Base-by-base conservation (phyloP, 2,797 vertebrate genomes). In the Danionella dracula region DNA sequence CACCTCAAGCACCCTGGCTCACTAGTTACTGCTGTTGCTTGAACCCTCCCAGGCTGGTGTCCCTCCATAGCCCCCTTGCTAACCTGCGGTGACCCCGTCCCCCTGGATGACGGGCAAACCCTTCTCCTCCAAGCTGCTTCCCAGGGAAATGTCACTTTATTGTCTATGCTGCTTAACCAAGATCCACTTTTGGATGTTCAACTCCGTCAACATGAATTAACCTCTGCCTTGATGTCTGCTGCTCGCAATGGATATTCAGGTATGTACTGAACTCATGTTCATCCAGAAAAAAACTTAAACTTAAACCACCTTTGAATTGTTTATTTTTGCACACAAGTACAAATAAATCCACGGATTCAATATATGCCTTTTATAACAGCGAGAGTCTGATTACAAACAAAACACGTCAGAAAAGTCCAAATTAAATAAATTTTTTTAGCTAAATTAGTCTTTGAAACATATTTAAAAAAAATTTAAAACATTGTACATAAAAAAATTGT, bases 91-190 rank as follows among this genome's bases (percentile, higher is more conserved):
- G 94, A 94, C 92, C 95, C 95, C 94, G 95, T 92, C 90, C 90
- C 94, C 96, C 96, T 98, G 96, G 96, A 94, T 92, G 90, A 93
- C 91, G 93, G 95, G 93, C 88, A 87, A 91, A 93, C 93, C 92
- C 92, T 94, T 91, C 92, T 96, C 91, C 93, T 97, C 89, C 94
- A 97, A 93, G 96, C 94, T 98, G 96, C 95, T 95, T 93, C 94
- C 96, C 96, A 99, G 96, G 96, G 95, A 97, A 97, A 97, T 91
- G 95, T 96, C 96, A 98, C 96, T 97, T 97, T 98, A 98, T 92
- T 97, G 93, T 98, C 94, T 93, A 95, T 96, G 96, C 96, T 98
- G 96, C 96, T 99, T 96, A 94, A 95, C 92, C 95, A 93, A 92
- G 93, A 95, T 92, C 91, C 89, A 90, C 90, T 91, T 86, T 91